Base-by-base conservation (phyloP, 2,888 invertebrate genomes). In the Orthosia incerta region DNA sequence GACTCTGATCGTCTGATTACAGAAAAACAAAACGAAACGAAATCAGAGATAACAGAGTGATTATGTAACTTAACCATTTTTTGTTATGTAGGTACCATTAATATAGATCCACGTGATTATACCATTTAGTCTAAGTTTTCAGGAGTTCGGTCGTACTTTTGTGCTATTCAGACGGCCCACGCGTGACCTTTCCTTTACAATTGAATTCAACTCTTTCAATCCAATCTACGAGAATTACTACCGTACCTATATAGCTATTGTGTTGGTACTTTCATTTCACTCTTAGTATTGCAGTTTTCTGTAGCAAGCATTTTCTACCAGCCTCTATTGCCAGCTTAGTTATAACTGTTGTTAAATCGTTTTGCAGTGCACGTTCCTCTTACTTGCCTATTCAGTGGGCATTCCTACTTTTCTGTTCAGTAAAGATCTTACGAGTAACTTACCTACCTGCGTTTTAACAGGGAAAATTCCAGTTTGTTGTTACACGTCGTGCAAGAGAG, bases 171-270 rank as follows among this genome's bases (percentile, higher is more conserved):
- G 50, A 18, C 56, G 20, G n/a, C 74, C 71, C 74, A 74, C 70
- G 71, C 67, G 39, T 62, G 74, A 85, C 79, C 85, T 85, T 83
- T 82, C 15, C 61, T 39, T 67, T 67, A 59, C 69, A 78, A 77
- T 61, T 71, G 45, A 76, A 82, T 71, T 63, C 23, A 62, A 65
- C 66, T 72, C 64, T 82, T 82, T 69, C 66, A 76, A 76, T 76
- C 57, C 76, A 69, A 73, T 76, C 60, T 57, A 61, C 26, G 53
- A 48, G 62, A 12, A 20, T 55, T 66, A 31, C 39, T 48, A n/a
- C 12, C n/a, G 26, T 71, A 61, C 65, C 31, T 46, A 5, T 50
- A 4, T 20, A 39, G 0, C 39, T 48, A 45, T 12, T 39, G 13
- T n/a, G 48, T 39, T 15, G 15, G 2, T 50, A 61, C 18, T 45